Evolutionary conservation across 2,888 invertebrate genomes (phyloP), one percentile per base, ranked within the genome.

Genomic region (Calameuta pallipes): DNA sequence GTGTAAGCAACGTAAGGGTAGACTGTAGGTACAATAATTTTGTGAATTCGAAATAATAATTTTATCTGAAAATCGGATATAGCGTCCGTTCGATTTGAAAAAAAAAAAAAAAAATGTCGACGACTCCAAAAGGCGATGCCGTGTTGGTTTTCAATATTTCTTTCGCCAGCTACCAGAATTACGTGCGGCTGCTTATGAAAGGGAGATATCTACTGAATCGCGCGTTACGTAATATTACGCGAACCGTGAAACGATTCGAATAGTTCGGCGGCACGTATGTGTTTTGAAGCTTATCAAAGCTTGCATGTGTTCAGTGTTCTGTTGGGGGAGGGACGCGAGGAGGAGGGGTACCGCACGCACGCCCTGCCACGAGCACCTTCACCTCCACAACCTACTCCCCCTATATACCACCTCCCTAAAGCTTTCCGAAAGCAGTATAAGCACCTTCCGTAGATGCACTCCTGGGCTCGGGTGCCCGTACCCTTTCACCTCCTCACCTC

Each of bases 271-370:
- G 80, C 82, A 81, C 83, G 82, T 83, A 88, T 85, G 88, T 87
- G 85, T 83, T 89, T 84, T 80, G 86, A 87, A 87, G 89, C 91
- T 91, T 90, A 90, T 91, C 91, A 90, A 90, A 88, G 88, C 87
- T 89, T 89, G 89, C 91, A 89, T 90, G 90, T 89, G 90, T 89
- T 89, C 87, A 84, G 85, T 89, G 89, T 88, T 56, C 56, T 23
- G 56, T 56, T 56, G 56, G 23, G 56, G 2, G 56, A 56, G 56
- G 56, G 23, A 9, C 9, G 56, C 56, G 23, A 23, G 23, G 56
- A 9, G 56, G 56, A 56, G 87, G 89, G 87, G 84, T 86, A 56
- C 23, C 89, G 89, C 91, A 91, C 90, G 90, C 90, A 90, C 88
- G 87, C 74, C 37, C 74, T 36, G 34, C 74, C 73, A n/a, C 68